Evolutionary conservation across 2,113 vertebrate species (phyloP).

Genomic region (Clupea harengus): DNA sequence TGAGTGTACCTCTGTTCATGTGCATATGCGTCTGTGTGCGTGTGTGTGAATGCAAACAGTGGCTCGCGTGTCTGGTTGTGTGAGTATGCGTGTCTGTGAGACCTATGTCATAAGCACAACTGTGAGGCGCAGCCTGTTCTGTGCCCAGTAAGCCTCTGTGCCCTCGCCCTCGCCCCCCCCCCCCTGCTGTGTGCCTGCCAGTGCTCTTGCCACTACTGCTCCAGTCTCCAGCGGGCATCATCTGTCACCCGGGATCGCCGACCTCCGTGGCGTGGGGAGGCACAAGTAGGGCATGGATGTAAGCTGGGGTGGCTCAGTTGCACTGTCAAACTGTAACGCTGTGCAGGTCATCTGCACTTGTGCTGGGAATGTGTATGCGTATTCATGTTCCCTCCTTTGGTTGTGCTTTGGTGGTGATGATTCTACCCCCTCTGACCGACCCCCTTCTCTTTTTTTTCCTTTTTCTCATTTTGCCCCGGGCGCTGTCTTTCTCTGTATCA

Average conservation of each 20-base stretch:
- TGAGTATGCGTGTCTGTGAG: neutral
- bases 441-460: neutral
- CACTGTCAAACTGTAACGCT: neutral
- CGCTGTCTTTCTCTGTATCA: too few relatives aligned
- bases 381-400: neutral
- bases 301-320: neutral
- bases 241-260: neutral
- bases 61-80: neutral
- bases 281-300: neutral
- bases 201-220: neutral
- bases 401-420: neutral
- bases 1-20: too few relatives aligned
- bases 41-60: neutral
- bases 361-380: neutral
- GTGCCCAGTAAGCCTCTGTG: neutral
- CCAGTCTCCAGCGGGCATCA: neutral
- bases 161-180: too few relatives aligned
- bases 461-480: neutral
- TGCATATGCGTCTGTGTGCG: too few relatives aligned
- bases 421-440: too few relatives aligned
- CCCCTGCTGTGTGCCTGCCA: neutral
- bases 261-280: neutral
- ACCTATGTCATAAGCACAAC: neutral
- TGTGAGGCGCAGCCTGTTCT: neutral
- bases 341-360: neutral